Percentiles rank a stretch among this genome's conserved stretches.
phyloP scores from a whole-genome alignment of 2,797 vertebrate species.

The Sebastes jordani region DNA sequence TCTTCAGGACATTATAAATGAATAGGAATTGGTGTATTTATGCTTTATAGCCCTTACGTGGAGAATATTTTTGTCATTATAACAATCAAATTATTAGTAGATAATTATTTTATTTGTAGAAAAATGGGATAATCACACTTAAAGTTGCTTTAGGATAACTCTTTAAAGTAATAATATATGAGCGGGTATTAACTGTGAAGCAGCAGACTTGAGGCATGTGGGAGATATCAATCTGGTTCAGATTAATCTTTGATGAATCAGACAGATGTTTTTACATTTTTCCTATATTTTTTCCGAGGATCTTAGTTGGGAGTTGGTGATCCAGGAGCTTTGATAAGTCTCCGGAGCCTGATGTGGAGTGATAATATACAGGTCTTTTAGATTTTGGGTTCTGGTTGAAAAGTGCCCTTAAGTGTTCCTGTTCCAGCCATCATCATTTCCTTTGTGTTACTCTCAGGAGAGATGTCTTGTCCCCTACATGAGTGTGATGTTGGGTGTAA shows the following conservation, averaged over 20 bases:
- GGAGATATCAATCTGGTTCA: not conserved
- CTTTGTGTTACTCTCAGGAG: constrained; percentile 6
- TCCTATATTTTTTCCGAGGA: not conserved
- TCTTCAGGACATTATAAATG: not conserved
- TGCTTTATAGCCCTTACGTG: not conserved
- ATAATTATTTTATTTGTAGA: not conserved
- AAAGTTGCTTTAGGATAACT: not conserved
- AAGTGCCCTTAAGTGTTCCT: constrained; percentile 68
- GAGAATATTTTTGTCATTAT: not conserved
- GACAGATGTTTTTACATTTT: not conserved
- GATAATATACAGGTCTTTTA: constrained; percentile 5
- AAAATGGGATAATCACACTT: constrained; percentile 28
- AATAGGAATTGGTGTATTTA: not conserved
- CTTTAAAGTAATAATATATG: not conserved
- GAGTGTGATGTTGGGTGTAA: not conserved
- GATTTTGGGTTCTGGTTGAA: constrained; percentile 32
- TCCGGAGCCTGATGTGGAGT: not conserved
- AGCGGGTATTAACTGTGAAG: constrained; percentile 9
- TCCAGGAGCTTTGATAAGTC: not conserved
- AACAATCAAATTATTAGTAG: not conserved
- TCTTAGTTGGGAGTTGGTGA: not conserved
- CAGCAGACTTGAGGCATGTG: not conserved
- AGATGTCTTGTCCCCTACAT: not conserved
- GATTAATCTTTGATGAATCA: not conserved
- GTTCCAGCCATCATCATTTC: constrained; percentile 22